Base-by-base conservation (phyloP, 2,888 invertebrate genomes). In the Tricholauxania praeusta region DNA sequence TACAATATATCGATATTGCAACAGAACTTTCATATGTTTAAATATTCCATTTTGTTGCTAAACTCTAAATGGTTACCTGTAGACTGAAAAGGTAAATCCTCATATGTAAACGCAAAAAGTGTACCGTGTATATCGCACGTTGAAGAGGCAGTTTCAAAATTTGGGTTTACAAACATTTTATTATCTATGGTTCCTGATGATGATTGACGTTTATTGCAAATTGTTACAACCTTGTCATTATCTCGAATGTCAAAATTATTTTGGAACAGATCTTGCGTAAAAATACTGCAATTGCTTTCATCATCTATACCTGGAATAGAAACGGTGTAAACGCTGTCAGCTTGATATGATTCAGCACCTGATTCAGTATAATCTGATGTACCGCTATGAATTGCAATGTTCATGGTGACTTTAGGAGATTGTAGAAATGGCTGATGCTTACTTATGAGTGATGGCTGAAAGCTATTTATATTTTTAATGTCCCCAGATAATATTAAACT, bases 61-160 rank as follows among this genome's bases (percentile, higher is more conserved):
- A 84, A 84, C 76, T 84, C 84, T 82, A 85, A 80, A 79, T 84
- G 84, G 81, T 83, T 85, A 78, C 84, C 82, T 77, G 81, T 80
- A 76, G 81, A 81, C 78, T 84, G 82, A 79, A 80, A 81, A 76
- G 82, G 83, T 75, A 81, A 72, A 72, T 84, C 85, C 77, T 85
- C 85, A 72, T 79, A 78, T 60, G 82, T 80, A 71, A 81, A 81
- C 75, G 80, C 81, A 77, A 84, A 79, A 70, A 84, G 81, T 74
- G 83, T 78, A 76, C 83, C 81, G 76, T 82, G 82, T 73, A 80
- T 82, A 77, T 85, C 83, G 78, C 79, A 80, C 78, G 78, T 78
- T 74, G 79, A 74, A 77, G 79, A 76, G 72, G 77, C 77, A 74
- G 77, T 81, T 72, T 79, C 59, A 64, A 66, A 57, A 47, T 68